Conservation (phyloP, 1,140 invertebrate genomes). For the Drosophila willistoni region DNA sequence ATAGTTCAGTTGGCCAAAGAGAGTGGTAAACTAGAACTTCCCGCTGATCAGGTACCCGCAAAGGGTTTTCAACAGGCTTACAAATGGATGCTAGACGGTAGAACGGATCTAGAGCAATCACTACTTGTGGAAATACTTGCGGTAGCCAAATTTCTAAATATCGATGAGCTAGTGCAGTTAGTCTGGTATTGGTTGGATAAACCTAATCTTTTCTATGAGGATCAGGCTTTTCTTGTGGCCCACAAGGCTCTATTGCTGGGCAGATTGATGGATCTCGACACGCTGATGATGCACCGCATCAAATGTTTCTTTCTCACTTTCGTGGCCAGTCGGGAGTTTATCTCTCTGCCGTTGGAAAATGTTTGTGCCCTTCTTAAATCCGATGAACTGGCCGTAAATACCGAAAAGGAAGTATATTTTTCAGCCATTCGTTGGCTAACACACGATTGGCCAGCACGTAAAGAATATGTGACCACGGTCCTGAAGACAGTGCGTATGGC, state of each 20-base stretch:
- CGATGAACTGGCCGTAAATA: slow-evolving; percentile 38
- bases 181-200: slow-evolving; percentile 39
- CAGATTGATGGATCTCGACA: slow-evolving; percentile 13
- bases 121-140: slow-evolving; percentile 24
- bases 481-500: slow-evolving; percentile 23
- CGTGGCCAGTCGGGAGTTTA: slow-evolving; percentile 33
- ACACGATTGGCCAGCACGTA: slow-evolving; percentile 37
- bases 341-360: slow-evolving; percentile 2
- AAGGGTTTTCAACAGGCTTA: slow-evolving; percentile 12
- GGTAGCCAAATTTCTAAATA: slow-evolving; percentile 17
- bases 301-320: slow-evolving; percentile 44
- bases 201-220: slow-evolving; percentile 15
- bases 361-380: slow-evolving; percentile 34
- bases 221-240: slow-evolving; percentile 31
- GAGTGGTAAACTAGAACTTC: slow-evolving; percentile 15
- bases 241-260: not conserved
- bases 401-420: slow-evolving; percentile 49
- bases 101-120: slow-evolving; percentile 1
- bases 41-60: slow-evolving; percentile 20
- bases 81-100: slow-evolving; percentile 26
- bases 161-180: slow-evolving; percentile 13
- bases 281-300: slow-evolving; percentile 34
- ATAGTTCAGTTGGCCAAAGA: not conserved
- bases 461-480: not conserved
- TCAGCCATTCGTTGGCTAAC: slow-evolving; percentile 51